These are phyloP conservation scores for Malurus melanocephalus DNA, from an alignment of 2,113 vertebrate genomes.

Conservation along the genomic window DNA sequence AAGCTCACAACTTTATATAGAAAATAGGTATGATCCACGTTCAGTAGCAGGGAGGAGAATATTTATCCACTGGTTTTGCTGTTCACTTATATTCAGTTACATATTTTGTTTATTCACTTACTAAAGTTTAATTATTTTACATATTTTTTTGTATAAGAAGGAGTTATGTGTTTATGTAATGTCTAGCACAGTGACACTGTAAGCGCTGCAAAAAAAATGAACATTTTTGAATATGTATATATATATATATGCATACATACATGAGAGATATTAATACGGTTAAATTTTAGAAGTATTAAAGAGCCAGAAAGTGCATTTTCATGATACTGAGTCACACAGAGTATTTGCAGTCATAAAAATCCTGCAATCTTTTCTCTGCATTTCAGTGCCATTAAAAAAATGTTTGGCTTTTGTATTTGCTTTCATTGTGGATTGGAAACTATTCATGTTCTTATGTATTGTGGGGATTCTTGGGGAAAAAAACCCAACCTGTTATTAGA, in stretches of 20 bases:
- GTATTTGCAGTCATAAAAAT: background rate
- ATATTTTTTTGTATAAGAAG: background rate
- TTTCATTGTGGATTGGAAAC: background rate
- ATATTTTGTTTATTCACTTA: background rate
- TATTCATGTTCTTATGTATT: background rate
- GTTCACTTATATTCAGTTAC: background rate
- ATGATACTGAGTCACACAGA: background rate
- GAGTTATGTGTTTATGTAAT: background rate
- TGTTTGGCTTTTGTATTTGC: background rate
- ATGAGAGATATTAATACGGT: background rate
- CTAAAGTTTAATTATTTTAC: background rate
- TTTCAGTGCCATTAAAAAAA: background rate
- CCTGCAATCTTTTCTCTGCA: accelerated
- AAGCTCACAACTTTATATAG: background rate
- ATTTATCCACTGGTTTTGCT: background rate
- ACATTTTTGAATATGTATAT: background rate
- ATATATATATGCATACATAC: background rate
- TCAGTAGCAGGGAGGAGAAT: background rate
- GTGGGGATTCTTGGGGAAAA: background rate
- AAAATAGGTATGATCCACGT: background rate
- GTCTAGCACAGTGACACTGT: background rate
- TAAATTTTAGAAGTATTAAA: background rate
- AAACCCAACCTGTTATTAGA: accelerated
- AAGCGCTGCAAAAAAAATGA: background rate
- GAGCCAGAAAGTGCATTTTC: background rate